These are phyloP conservation scores for Hydractinia echinata DNA, from an alignment of 30 jellyfish, hydroid and myxozoan genomes.

Conservation along the genomic window DNA sequence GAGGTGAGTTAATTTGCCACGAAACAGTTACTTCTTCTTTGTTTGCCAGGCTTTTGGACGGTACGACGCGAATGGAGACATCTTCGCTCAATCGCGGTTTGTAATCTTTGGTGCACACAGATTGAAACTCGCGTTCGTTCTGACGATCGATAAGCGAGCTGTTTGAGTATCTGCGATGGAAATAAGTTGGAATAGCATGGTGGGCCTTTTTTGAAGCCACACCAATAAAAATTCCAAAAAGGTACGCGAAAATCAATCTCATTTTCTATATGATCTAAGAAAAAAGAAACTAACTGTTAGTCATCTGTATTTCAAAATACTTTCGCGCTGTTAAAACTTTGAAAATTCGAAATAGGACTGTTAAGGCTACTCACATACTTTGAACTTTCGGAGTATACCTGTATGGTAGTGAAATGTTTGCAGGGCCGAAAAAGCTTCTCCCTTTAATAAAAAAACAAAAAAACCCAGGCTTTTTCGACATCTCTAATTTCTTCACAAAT, in stretches of 20 bases:
- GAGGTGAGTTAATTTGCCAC: slow-evolving; percentile 51
- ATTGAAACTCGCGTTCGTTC: neutral
- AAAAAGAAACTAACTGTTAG: no score
- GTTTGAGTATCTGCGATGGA: slow-evolving; percentile 4
- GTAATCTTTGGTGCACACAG: neutral
- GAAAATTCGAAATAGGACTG: no score
- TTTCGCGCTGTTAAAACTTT: no score
- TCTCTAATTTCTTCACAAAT: no score
- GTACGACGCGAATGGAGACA: neutral
- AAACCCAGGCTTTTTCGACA: no score
- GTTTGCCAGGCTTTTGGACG: slow-evolving; percentile 21
- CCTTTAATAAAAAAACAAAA: no score
- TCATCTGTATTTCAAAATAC: no score
- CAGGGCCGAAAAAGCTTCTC: no score
- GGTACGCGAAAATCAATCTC: neutral
- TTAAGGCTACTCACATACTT: no score
- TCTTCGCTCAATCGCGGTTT: neutral
- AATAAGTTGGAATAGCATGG: slow-evolving; percentile 23
- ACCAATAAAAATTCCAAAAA: neutral
- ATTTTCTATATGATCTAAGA: no score
- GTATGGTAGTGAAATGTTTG: no score
- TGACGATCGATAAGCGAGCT: slow-evolving; percentile 13
- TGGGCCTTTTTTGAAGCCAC: neutral
- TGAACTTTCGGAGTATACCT: no score
- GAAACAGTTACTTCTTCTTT: slow-evolving; percentile 56